These are phyloP conservation scores for Spisula solida DNA, from an alignment of 2,888 invertebrate species.

Conservation along the genomic window DNA sequence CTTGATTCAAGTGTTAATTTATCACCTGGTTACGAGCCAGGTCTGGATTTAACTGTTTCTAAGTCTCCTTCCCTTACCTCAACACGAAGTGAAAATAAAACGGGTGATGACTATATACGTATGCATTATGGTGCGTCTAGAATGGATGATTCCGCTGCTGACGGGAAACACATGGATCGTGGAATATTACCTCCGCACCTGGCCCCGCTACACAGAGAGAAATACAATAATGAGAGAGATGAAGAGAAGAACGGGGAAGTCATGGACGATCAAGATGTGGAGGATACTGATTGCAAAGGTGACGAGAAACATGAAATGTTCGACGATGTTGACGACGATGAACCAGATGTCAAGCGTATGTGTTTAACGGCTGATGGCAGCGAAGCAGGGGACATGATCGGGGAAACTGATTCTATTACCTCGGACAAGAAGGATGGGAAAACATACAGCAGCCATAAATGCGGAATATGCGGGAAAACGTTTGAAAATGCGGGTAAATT, in stretches of 20 bases:
- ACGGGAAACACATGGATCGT: slow-evolving; percentile 31
- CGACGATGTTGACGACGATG: slow-evolving; percentile 35
- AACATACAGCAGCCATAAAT: slow-evolving; percentile 69
- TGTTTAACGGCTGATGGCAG: background rate
- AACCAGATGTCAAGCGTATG: slow-evolving; percentile 27
- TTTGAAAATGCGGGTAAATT: slow-evolving; percentile 78
- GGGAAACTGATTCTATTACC: slow-evolving; percentile 34
- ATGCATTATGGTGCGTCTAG: slow-evolving; percentile 55
- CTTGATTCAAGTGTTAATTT: slow-evolving; percentile 60
- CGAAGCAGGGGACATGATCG: slow-evolving; percentile 1
- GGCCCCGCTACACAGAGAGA: slow-evolving; percentile 29
- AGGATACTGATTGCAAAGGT: slow-evolving; percentile 39
- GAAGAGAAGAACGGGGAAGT: slow-evolving; percentile 28
- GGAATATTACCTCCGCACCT: slow-evolving; percentile 40
- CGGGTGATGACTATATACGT: slow-evolving; percentile 68
- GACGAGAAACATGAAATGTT: slow-evolving; percentile 42
- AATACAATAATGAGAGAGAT: slow-evolving; percentile 40
- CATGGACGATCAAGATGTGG: slow-evolving; percentile 23
- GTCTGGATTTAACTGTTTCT: slow-evolving; percentile 66
- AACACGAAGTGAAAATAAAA: slow-evolving; percentile 65
- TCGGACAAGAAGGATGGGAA: slow-evolving; percentile 64
- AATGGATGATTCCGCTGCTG: slow-evolving; percentile 40
- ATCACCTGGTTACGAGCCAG: slow-evolving; percentile 62
- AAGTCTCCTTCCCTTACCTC: slow-evolving; percentile 74
- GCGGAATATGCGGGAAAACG: slow-evolving; percentile 79